phyloP scores from a whole-genome alignment of 2,888 invertebrate species.

The Enchytraeus crypticus region DNA sequence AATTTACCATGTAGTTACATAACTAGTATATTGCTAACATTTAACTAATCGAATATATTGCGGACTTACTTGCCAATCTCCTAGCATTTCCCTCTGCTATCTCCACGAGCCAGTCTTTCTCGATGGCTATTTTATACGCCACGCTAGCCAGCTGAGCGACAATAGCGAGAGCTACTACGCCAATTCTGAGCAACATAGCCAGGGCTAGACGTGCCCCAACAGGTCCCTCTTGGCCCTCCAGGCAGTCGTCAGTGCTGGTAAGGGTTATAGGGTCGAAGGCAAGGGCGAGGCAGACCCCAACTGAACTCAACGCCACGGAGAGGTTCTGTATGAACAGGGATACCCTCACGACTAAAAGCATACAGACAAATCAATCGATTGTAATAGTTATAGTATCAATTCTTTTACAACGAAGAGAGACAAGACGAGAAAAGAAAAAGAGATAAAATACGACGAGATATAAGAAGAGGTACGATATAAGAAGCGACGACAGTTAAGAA shows the following conservation, averaged over 20 bases:
- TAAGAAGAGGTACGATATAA: too few relatives aligned
- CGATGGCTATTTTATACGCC: conserved; percentile 46
- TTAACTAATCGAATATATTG: too few relatives aligned
- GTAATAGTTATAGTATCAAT: not conserved
- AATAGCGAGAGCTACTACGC: conserved; percentile 21
- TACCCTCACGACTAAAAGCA: conserved; percentile 47
- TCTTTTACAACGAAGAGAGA: not conserved
- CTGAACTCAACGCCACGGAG: conserved; percentile 47
- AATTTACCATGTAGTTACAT: too few relatives aligned
- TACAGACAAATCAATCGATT: not conserved
- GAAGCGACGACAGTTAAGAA: too few relatives aligned
- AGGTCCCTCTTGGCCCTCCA: conserved; percentile 11
- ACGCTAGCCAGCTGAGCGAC: conserved; percentile 35
- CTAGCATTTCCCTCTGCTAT: conserved; percentile 36
- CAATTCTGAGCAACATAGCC: conserved; percentile 2
- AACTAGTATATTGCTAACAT: too few relatives aligned
- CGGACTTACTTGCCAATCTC: conserved; percentile 42
- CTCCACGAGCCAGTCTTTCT: conserved; percentile 52
- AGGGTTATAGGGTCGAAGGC: conserved; percentile 10
- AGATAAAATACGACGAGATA: too few relatives aligned
- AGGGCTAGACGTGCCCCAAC: conserved; percentile 4
- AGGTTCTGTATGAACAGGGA: conserved; percentile 50
- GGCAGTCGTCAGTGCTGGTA: not conserved
- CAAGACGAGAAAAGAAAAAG: too few relatives aligned
- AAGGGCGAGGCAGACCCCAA: conserved; percentile 42